Evolutionary conservation across 2,888 invertebrate species (phyloP).

Genomic region (Aphidoletes aphidimyza): DNA sequence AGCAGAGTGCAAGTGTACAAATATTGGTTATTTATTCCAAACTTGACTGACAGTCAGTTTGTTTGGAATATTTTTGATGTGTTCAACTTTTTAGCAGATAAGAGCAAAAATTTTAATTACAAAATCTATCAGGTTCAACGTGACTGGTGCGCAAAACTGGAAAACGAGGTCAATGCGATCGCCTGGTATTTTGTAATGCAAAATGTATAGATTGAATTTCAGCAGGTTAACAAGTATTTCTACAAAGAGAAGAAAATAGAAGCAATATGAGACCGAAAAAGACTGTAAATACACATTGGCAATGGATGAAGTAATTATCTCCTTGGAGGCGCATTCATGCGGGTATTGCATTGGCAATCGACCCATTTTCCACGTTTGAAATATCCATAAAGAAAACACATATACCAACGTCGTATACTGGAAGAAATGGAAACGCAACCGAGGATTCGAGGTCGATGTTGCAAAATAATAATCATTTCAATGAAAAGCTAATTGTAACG

Average conservation of each 20-base stretch:
- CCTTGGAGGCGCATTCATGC: background rate
- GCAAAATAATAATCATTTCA: too few relatives aligned
- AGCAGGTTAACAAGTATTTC: too few relatives aligned
- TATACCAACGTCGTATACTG: too few relatives aligned
- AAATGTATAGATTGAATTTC: constrained; percentile 16
- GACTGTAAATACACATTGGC: background rate
- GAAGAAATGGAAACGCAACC: too few relatives aligned
- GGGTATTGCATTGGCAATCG: background rate
- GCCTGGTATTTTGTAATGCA: background rate
- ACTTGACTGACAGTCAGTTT: background rate
- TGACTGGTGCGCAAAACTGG: background rate
- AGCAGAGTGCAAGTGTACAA: too few relatives aligned
- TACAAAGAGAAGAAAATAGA: too few relatives aligned
- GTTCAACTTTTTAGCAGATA: background rate
- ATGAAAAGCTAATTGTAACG: too few relatives aligned
- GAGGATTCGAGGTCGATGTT: too few relatives aligned
- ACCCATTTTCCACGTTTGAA: background rate
- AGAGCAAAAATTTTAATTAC: constrained; percentile 9
- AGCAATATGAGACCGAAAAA: too few relatives aligned
- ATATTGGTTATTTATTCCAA: background rate
- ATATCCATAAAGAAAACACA: too few relatives aligned
- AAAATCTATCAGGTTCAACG: constrained; percentile 7
- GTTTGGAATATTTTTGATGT: background rate
- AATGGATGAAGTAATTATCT: constrained; percentile 22
- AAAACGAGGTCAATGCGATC: constrained; percentile 11